Conservation (phyloP, 2,888 invertebrate genomes). For the Seira musarum region DNA sequence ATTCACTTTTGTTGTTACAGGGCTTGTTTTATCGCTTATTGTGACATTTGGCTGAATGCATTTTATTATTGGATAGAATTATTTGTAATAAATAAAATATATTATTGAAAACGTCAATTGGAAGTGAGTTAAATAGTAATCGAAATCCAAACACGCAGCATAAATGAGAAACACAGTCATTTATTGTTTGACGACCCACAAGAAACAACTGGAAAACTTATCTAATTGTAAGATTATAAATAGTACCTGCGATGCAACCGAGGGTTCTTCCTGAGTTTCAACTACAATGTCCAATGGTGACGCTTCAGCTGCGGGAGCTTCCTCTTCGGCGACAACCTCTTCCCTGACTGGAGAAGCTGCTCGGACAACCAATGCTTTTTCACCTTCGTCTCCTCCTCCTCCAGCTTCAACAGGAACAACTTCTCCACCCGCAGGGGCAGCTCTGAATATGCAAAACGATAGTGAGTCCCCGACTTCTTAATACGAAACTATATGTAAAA, state of each 20-base stretch:
- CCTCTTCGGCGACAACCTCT: constrained; percentile 83
- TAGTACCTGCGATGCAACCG: constrained; percentile 67
- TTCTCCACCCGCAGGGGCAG: constrained; percentile 38
- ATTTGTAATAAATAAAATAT: too few species aligned
- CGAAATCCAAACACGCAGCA: too few species aligned
- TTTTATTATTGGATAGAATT: too few species aligned
- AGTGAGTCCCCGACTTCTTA: not conserved
- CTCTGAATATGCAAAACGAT: constrained; percentile 11
- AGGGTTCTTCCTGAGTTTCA: constrained; percentile 74
- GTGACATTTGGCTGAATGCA: too few species aligned
- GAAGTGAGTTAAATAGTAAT: too few species aligned
- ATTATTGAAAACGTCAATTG: too few species aligned
- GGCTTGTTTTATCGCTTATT: too few species aligned
- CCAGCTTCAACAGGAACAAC: constrained; percentile 38
- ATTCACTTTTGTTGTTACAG: too few species aligned
- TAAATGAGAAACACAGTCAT: not conserved
- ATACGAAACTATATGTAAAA: not conserved
- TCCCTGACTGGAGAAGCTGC: constrained; percentile 61
- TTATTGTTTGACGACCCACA: not conserved
- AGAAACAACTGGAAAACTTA: not conserved
- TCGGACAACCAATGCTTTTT: constrained; percentile 55
- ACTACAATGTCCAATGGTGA: constrained; percentile 74
- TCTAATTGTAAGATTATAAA: not conserved
- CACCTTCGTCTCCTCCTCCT: constrained; percentile 60
- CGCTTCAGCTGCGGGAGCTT: constrained; percentile 84